These are phyloP conservation scores for Acheta domesticus DNA, from an alignment of 2,888 invertebrate genomes.

Conservation along the genomic window DNA sequence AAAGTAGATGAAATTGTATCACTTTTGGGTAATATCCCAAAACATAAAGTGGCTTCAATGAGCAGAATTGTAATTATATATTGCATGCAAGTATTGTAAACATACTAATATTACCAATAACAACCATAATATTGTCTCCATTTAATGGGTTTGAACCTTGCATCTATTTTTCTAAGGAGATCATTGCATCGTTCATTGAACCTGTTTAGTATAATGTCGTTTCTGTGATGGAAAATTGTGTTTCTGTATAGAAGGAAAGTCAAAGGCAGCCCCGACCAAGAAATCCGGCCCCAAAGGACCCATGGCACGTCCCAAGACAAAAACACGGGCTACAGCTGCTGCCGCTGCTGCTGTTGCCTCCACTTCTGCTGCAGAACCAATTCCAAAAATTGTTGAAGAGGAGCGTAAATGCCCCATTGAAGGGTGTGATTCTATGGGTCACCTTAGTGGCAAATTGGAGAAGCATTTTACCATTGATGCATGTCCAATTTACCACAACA, in stretches of 20 bases:
- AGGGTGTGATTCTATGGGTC: slow-evolving; percentile 81
- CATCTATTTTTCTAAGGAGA: too few relatives aligned
- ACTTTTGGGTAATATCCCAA: too few relatives aligned
- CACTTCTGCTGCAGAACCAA: background rate
- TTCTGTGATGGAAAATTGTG: background rate
- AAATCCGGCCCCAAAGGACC: slow-evolving; percentile 48
- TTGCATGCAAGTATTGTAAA: too few relatives aligned
- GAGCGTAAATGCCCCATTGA: slow-evolving; percentile 80
- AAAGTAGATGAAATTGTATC: too few relatives aligned
- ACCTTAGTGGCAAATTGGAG: slow-evolving; percentile 75
- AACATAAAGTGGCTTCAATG: too few relatives aligned
- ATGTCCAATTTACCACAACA: slow-evolving; percentile 89
- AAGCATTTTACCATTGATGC: slow-evolving; percentile 87
- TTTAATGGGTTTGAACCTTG: too few relatives aligned
- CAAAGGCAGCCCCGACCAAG: slow-evolving; percentile 54
- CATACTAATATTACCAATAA: too few relatives aligned
- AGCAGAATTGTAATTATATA: too few relatives aligned
- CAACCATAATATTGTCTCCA: too few relatives aligned
- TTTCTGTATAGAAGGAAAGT: slow-evolving; percentile 44
- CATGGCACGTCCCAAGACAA: slow-evolving; percentile 41
- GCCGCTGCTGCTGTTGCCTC: slow-evolving; percentile 41
- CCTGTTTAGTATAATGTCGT: background rate
- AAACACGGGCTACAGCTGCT: slow-evolving; percentile 36
- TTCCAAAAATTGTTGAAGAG: slow-evolving; percentile 44
- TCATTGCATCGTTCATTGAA: background rate